A percentile compares a stretch with the other conserved stretches of the same genome.
Evolutionary conservation across 2,113 vertebrate species (phyloP).

Genomic region (Hippocampus guttulatus): DNA sequence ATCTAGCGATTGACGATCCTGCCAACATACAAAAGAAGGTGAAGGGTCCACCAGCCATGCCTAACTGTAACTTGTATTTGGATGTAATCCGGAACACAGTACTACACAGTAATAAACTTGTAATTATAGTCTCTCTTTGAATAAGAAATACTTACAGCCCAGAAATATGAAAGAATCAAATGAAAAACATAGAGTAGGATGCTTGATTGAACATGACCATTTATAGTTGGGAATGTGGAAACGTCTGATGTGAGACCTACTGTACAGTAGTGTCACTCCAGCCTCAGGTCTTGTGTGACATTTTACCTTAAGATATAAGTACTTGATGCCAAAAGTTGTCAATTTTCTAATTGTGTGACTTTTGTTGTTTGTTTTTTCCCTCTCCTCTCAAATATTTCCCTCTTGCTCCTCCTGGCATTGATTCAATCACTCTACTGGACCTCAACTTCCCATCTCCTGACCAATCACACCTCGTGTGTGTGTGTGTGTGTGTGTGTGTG

Average conservation of each 20-base stretch:
- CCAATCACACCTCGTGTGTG: slow-evolving; percentile 76
- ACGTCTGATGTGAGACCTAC: not conserved
- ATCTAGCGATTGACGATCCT: no score
- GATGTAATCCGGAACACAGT: no score
- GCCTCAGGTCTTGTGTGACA: slow-evolving; percentile 4
- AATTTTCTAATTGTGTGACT: slow-evolving; percentile 78
- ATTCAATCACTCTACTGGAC: slow-evolving; percentile 83
- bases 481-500: slow-evolving; percentile 13
- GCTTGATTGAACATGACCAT: not conserved
- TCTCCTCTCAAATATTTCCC: slow-evolving; percentile 49
- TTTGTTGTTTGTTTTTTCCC: slow-evolving; percentile 55
- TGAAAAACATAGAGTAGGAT: no score
- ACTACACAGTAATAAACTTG: no score
- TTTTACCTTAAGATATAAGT: slow-evolving; percentile 37
- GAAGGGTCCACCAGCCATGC: no score
- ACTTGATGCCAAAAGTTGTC: slow-evolving; percentile 44
- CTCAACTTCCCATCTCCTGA: slow-evolving; percentile 75
- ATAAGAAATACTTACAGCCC: slow-evolving; percentile 8
- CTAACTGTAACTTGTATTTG: no score
- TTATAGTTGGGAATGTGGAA: not conserved
- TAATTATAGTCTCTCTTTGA: no score
- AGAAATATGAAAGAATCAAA: no score
- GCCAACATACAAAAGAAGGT: no score
- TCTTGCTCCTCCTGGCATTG: slow-evolving; percentile 78
- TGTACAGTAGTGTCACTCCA: slow-evolving; percentile 1